Evolutionary conservation across 1,140 invertebrate species (phyloP).

Genomic region (Cataglyphis hispanica): DNA sequence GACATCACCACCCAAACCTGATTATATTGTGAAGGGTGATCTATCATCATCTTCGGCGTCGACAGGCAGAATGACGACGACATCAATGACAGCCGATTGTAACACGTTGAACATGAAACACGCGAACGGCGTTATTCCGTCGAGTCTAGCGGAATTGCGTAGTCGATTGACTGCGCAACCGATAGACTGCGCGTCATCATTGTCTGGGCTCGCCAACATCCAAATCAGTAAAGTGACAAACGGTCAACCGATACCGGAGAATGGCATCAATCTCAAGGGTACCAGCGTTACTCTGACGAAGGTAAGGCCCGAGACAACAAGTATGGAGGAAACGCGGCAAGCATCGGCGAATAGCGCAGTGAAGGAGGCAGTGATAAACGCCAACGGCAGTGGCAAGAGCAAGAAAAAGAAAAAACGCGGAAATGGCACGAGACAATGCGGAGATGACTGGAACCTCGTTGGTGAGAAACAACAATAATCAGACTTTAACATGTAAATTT

Average conservation of each 20-base stretch:
- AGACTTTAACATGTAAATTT: conserved; percentile 80
- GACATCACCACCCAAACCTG: conserved; percentile 82
- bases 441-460: conserved; percentile 88
- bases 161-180: conserved; percentile 74
- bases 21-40: conserved; percentile 84
- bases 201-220: conserved; percentile 83
- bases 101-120: conserved; percentile 63
- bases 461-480: conserved; percentile 86
- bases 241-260: conserved; percentile 84
- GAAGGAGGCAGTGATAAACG: conserved; percentile 78
- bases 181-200: conserved; percentile 76
- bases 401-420: conserved; percentile 87
- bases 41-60: conserved; percentile 41
- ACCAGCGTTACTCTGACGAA: conserved; percentile 85
- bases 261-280: conserved; percentile 84
- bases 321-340: conserved; percentile 63
- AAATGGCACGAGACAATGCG: conserved; percentile 79
- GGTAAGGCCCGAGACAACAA: conserved; percentile 74
- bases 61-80: conserved; percentile 27
- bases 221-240: conserved; percentile 85
- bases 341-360: conserved; percentile 65
- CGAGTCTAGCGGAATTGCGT: conserved; percentile 81
- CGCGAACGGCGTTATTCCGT: conserved; percentile 77
- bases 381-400: conserved; percentile 74
- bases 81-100: conserved; percentile 38